Conservation (phyloP, 2,888 invertebrate species). For the Pedicia rivosa region DNA sequence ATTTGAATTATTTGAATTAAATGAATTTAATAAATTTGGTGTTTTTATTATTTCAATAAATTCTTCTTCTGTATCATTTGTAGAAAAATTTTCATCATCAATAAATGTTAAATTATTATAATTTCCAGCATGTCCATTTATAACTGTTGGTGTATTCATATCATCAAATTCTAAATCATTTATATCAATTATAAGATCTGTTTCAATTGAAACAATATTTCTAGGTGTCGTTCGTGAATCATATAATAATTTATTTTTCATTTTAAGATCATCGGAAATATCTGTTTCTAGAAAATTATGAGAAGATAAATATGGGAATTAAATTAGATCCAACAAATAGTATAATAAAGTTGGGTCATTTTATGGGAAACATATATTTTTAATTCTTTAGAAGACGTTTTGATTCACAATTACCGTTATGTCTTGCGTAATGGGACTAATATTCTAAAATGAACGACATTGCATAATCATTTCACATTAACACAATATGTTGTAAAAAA, state of each 20-base stretch:
- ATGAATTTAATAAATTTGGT: not conserved
- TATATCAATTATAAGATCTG: not conserved
- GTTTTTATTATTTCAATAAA: not conserved
- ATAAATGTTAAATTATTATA: not conserved
- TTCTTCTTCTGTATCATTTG: not conserved
- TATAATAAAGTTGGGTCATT: no score
- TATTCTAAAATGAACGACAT: no score
- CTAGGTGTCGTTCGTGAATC: not conserved
- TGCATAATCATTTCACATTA: no score
- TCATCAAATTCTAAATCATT: no score
- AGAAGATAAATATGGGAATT: not conserved
- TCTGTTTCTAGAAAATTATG: not conserved
- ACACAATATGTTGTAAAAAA: no score
- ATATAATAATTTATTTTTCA: not conserved
- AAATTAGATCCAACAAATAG: not conserved
- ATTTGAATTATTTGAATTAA: no score
- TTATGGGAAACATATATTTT: no score
- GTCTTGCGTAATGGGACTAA: no score
- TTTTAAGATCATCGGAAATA: not conserved
- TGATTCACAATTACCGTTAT: no score
- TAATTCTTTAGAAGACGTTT: no score
- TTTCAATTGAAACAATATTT: not conserved
- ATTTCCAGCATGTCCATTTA: slow-evolving; percentile 4
- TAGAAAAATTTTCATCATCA: not conserved
- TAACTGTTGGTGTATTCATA: no score